Base-by-base conservation (phyloP, 2,113 vertebrate species). In the Chlamydotis undulata region DNA sequence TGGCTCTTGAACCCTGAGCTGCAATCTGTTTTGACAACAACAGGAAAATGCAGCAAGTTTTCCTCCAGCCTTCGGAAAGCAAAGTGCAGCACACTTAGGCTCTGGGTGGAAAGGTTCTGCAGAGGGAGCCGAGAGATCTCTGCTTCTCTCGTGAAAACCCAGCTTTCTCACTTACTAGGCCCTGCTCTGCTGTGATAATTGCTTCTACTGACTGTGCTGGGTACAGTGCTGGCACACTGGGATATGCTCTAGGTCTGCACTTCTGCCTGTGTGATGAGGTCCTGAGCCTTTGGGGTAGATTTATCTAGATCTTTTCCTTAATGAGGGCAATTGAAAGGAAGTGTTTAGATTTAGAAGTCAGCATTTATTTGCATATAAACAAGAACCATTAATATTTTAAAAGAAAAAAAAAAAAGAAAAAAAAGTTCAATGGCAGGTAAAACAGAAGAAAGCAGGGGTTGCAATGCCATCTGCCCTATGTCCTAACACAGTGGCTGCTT, bases 81-180 rank as follows among this genome's bases (percentile, higher is more conserved):
- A 0, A 41, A 61, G 31, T 21, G 35, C 50, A 60, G 41, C 7
- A 4, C 17, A 1, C 19, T 28, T 52, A 7, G 43, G 31, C 8
- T 12, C 26, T 18, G 53, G 10, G 43, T n/a, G 63, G 23, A 67
- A 68, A 8, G 6, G 18, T 33, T 70, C 47, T 57, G 28, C 3
- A 16, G n/a, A 13, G 55, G 18, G 59, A 64, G 21, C 15, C 0
- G 0, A 14, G 82, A 14, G 26, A 8, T 45, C 0, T 6, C 61
- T 33, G 35, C 52, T 39, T 18, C 61, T 60, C 29, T 26, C 6
- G 0, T 28, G 59, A 50, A 7, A 17, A 19, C 17, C 2, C 23
- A 35, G 19, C 41, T 81, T 53, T 52, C 37, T 81, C 37, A 4
- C 37, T 57, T 29, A 8, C 31, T 18, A 4, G n/a, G 24, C 19